Conservation (phyloP, 2,113 vertebrate species). For the Oreochromis tanganicae region DNA sequence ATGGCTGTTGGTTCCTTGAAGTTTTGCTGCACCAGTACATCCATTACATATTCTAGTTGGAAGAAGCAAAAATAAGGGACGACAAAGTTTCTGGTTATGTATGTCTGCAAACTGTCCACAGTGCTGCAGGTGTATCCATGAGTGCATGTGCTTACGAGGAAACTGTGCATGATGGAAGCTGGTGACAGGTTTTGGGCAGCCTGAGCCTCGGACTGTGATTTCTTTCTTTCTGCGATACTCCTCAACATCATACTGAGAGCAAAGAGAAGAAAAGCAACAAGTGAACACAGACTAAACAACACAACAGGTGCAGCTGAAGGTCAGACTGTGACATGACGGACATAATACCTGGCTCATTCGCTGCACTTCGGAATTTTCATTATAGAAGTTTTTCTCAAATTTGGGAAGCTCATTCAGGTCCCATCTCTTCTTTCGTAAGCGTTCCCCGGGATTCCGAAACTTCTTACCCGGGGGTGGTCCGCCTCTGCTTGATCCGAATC, state of each 20-base stretch:
- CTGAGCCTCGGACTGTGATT: conserved; percentile 86
- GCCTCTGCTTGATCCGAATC: conserved; percentile 71
- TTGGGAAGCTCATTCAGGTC: conserved; percentile 92
- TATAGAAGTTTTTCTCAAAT: conserved; percentile 98
- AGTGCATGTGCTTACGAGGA: conserved; percentile 81
- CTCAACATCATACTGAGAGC: conserved; percentile 84
- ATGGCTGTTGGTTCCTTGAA: conserved; percentile 97
- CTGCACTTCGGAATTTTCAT: conserved; percentile 87
- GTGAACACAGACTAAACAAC: background rate
- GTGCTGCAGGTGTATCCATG: background rate
- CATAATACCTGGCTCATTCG: conserved; percentile 81
- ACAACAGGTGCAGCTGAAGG: background rate
- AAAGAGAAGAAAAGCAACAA: background rate
- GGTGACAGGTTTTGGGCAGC: conserved; percentile 85
- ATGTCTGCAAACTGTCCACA: background rate
- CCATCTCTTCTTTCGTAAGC: conserved; percentile 94
- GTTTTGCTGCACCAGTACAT: conserved; percentile 89
- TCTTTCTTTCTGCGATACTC: conserved; percentile 89
- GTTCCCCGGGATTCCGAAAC: conserved; percentile 93
- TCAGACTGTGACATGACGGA: background rate
- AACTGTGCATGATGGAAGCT: conserved; percentile 92
- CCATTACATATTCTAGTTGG: conserved; percentile 88
- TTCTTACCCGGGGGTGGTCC: conserved; percentile 79
- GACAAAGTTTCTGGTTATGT: background rate
- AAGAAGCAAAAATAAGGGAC: background rate